Conservation (phyloP, 2,113 vertebrate genomes). For the pig (Sus scrofa) region DNA sequence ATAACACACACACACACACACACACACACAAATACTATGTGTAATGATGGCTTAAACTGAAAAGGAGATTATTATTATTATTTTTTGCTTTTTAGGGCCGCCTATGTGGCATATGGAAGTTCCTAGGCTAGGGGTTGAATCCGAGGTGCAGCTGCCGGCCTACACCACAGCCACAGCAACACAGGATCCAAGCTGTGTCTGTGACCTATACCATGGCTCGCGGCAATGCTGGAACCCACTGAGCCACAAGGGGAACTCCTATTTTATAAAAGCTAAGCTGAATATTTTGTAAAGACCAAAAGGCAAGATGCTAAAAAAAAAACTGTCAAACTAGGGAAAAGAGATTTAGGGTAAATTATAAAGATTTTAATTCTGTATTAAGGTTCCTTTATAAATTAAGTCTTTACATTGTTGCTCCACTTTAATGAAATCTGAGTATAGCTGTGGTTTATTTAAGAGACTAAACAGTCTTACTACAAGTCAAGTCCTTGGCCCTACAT, state of each 20-base stretch:
- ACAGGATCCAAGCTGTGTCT: too few species aligned
- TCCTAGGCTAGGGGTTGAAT: too few species aligned
- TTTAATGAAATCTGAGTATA: neutral
- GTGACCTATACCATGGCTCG: too few species aligned
- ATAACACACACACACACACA: too few species aligned
- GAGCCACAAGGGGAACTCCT: too few species aligned
- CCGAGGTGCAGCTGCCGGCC: too few species aligned
- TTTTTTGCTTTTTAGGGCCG: too few species aligned
- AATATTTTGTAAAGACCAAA: neutral
- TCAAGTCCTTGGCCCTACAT: neutral
- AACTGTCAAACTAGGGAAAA: neutral
- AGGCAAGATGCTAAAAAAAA: neutral
- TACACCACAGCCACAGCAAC: too few species aligned
- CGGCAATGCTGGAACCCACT: too few species aligned
- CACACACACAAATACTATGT: too few species aligned
- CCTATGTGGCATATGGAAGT: too few species aligned
- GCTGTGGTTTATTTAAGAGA: neutral
- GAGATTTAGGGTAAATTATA: neutral
- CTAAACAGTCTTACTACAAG: conserved; percentile 9
- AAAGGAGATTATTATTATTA: neutral
- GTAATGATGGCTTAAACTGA: neutral
- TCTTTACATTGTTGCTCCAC: neutral
- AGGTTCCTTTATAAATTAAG: neutral
- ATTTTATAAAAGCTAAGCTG: too few species aligned
- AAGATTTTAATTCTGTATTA: neutral